Evolutionary conservation across 2,113 vertebrate species (phyloP).

Genomic region (Tricholaema leucomelas): DNA sequence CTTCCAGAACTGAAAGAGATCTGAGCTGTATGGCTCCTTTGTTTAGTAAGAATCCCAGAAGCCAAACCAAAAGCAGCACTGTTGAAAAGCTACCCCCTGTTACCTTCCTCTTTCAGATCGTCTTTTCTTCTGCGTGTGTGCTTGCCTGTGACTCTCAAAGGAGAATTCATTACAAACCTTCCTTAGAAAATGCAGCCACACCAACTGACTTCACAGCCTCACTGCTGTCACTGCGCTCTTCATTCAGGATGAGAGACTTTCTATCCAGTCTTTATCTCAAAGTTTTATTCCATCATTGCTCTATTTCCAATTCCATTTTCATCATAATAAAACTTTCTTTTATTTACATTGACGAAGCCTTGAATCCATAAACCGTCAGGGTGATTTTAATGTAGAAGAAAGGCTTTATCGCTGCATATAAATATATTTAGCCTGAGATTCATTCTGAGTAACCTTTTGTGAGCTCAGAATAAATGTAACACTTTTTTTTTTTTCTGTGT

Average conservation of each 20-base stretch:
- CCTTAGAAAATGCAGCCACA: background rate
- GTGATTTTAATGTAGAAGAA: conserved; percentile 49
- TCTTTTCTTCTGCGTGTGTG: background rate
- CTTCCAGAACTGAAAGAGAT: background rate
- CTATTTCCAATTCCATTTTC: conserved; percentile 40
- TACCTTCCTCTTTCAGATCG: conserved; percentile 7
- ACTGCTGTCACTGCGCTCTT: background rate
- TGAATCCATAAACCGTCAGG: conserved; percentile 49
- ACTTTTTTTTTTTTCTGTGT: background rate
- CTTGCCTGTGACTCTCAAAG: conserved; percentile 30
- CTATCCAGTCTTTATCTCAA: conserved; percentile 10
- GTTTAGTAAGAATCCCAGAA: background rate
- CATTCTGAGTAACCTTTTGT: conserved; percentile 42
- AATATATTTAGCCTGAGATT: conserved; percentile 59
- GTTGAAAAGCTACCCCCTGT: background rate
- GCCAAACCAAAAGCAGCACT: background rate
- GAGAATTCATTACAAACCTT: conserved; percentile 17
- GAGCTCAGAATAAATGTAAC: conserved; percentile 19
- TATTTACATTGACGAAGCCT: conserved; percentile 45
- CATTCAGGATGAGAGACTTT: conserved; percentile 18
- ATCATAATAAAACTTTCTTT: conserved; percentile 39
- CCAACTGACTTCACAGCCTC: background rate
- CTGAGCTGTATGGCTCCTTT: background rate
- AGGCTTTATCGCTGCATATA: conserved; percentile 49
- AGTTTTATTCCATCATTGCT: conserved; percentile 39